Percentiles rank a stretch among this genome's conserved stretches.
phyloP scores from a whole-genome alignment of 1,140 invertebrate species.

The Ceratosolen solmsi region DNA sequence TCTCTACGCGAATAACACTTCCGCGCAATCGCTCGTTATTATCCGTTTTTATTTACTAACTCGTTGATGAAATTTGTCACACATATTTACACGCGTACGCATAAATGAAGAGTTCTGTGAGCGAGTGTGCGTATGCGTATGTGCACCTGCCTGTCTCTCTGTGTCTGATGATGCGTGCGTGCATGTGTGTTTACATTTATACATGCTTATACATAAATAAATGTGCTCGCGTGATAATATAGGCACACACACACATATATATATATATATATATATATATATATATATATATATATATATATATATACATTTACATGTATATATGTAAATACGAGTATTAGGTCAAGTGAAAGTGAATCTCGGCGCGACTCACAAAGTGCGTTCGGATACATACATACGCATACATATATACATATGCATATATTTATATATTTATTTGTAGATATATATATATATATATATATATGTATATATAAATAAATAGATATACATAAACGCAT shows the following conservation, averaged over 20 bases:
- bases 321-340: constrained; percentile 1
- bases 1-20: not conserved
- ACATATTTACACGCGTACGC: not conserved
- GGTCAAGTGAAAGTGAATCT: constrained; percentile 40
- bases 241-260: not conserved
- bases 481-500: not conserved
- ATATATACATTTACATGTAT: not conserved
- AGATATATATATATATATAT: not conserved
- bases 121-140: no score
- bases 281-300: not conserved
- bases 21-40: not conserved
- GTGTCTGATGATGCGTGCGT: no score
- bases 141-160: no score
- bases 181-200: not conserved
- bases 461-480: not conserved
- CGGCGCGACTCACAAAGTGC: not conserved
- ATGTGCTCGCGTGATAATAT: not conserved
- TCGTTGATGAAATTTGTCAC: no score
- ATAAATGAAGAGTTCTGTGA: no score
- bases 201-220: not conserved
- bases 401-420: not conserved
- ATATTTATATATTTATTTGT: not conserved
- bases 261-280: not conserved
- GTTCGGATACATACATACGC: not conserved
- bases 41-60: no score